A percentile compares a stretch with the other conserved stretches of the same genome.
These are phyloP conservation scores for Monochamus saltuarius DNA, from an alignment of 1,140 invertebrate species.

Conservation along the genomic window DNA sequence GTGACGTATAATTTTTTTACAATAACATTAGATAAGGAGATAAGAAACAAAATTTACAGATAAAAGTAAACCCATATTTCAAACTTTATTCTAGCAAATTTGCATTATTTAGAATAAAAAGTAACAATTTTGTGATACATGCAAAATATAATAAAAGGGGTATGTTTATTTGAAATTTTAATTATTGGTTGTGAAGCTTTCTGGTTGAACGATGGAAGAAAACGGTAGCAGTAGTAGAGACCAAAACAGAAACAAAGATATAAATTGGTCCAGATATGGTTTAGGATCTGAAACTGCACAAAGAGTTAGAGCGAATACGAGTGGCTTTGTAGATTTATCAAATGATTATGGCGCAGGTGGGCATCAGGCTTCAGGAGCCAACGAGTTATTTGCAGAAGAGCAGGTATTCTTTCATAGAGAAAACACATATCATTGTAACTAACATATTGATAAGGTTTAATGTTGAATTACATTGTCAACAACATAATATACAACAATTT, in stretches of 20 bases:
- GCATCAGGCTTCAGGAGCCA: constrained; percentile 78
- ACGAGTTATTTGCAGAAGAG: constrained; percentile 87
- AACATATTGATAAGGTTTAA: background rate
- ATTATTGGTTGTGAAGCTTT: too few species aligned
- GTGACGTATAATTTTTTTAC: too few species aligned
- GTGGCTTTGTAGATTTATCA: constrained; percentile 70
- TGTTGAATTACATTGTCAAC: background rate
- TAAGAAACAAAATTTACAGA: too few species aligned
- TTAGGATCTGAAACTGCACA: constrained; percentile 53
- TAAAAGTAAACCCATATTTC: too few species aligned
- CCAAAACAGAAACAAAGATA: constrained; percentile 39
- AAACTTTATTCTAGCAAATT: too few species aligned
- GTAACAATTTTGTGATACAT: too few species aligned
- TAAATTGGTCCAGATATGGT: constrained; percentile 62
- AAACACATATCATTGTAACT: background rate
- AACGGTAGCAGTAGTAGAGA: constrained; percentile 19
- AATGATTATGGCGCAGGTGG: constrained; percentile 73
- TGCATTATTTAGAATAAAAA: too few species aligned
- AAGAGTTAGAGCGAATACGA: constrained; percentile 57
- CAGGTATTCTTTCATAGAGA: constrained; percentile 55
- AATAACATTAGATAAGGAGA: too few species aligned
- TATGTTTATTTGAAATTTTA: too few species aligned
- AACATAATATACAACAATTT: background rate
- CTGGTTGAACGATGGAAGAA: background rate
- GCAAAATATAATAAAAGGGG: too few species aligned